Evolutionary conservation across 2,888 invertebrate genomes (phyloP).

Genomic region (Iselma pallidipennis): DNA sequence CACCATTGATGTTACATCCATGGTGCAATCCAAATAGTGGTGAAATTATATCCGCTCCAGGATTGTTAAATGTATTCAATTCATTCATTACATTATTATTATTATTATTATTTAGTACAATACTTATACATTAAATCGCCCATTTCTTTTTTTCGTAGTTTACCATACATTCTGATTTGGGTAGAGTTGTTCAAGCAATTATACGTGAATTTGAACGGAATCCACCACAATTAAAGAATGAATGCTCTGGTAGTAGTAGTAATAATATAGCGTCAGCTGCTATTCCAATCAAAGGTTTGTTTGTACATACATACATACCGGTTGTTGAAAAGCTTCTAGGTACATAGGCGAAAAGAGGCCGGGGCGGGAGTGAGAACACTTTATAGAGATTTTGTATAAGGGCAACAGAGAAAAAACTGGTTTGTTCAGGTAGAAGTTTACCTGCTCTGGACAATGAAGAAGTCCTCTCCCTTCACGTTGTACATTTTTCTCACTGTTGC

Average conservation of each 20-base stretch:
- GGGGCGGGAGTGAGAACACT: too few relatives aligned
- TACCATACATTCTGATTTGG: slow-evolving; percentile 77
- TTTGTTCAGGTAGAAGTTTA: too few relatives aligned
- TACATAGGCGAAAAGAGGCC: too few relatives aligned
- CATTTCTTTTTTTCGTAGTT: slow-evolving; percentile 57
- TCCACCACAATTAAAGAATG: slow-evolving; percentile 59
- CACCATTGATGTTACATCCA: slow-evolving; percentile 69
- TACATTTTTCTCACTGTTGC: too few relatives aligned
- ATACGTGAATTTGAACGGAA: slow-evolving; percentile 76
- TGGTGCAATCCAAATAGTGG: slow-evolving; percentile 74
- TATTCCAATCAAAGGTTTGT: slow-evolving; percentile 37
- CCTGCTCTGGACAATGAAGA: too few relatives aligned
- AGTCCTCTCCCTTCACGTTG: too few relatives aligned
- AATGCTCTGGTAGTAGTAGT: slow-evolving; percentile 32
- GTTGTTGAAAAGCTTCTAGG: not conserved
- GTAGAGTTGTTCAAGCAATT: slow-evolving; percentile 79
- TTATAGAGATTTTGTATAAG: too few relatives aligned
- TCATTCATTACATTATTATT: not conserved
- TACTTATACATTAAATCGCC: too few relatives aligned
- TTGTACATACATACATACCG: not conserved
- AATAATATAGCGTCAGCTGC: slow-evolving; percentile 37
- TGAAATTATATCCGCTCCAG: slow-evolving; percentile 74
- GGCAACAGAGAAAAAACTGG: too few relatives aligned
- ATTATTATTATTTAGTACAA: too few relatives aligned
- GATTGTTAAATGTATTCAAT: slow-evolving; percentile 67